Base-by-base conservation (phyloP, 2,797 vertebrate species). In the Sitta carolinensis region DNA sequence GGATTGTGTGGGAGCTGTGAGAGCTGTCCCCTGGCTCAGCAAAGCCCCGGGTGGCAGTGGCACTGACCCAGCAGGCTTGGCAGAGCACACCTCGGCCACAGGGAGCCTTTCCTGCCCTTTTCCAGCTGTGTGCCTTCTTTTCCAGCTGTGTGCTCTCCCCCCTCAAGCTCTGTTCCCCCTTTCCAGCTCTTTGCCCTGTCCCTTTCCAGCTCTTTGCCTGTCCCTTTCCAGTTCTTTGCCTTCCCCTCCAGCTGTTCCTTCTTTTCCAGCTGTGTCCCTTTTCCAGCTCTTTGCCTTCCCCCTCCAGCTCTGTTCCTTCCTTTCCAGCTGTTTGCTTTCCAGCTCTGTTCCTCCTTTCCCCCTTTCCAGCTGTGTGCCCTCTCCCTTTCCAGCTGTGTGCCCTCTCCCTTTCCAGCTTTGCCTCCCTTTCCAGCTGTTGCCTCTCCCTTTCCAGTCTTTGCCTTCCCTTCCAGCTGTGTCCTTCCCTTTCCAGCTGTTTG, bases 41-140 rank as follows among this genome's bases (percentile, higher is more conserved):
- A n/a, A n/a, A n/a, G n/a, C n/a, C n/a, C n/a, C n/a, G n/a, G n/a
- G n/a, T n/a, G n/a, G n/a, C n/a, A 36, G 8, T 36, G 36, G 36
- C 36, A 36, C 36, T 36, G 36, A 36, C 87, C 80, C 92, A 88
- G 50, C 93, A 52, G 27, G 88, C 90, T 90, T 70, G 89, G 94
- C 76, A 96, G 83, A 89, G 64, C 84, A 81, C 52, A 7, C 40
- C 69, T 80, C 14, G 25, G 20, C 12, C 11, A 4, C 3, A 42
- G 52, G 32, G 16, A 70, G 20, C 5, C 12, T 40, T 40, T 40
- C 40, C 40, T n/a, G n/a, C n/a, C n/a, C n/a, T n/a, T 36, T 36
- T 36, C 36, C 36, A 36, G 36, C 36, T 36, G 36, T 36, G 36
- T 36, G 36, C 36, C 36, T 36, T 36, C 36, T 10, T 36, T 36